Percentiles rank a stretch among this genome's conserved stretches.
Conservation (phyloP, 2,113 vertebrate genomes). For the Chroicocephalus ridibundus region DNA sequence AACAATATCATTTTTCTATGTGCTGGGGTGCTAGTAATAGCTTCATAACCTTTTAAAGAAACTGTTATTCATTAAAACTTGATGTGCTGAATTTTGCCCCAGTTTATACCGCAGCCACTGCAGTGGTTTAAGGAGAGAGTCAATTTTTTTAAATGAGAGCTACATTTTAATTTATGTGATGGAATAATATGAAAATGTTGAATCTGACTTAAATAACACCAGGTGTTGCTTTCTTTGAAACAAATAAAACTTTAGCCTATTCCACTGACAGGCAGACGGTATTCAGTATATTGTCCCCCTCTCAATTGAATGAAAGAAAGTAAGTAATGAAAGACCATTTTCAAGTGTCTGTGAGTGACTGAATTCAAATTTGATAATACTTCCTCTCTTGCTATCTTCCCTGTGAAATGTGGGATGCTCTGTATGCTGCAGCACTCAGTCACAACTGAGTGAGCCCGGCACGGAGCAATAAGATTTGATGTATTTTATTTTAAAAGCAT, state of each 20-base stretch:
- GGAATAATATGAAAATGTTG: not conserved
- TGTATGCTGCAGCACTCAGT: not conserved
- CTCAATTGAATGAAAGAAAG: not conserved
- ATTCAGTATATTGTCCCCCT: not conserved
- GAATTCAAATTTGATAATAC: not conserved
- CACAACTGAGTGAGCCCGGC: not conserved
- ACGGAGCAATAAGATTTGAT: not conserved
- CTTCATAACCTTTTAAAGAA: not conserved
- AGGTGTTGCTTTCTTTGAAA: not conserved
- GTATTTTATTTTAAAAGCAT: not conserved
- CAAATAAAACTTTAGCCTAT: not conserved
- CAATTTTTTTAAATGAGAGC: not conserved
- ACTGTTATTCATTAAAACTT: not conserved
- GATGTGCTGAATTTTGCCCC: not conserved
- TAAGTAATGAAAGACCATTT: not conserved
- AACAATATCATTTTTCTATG: not conserved
- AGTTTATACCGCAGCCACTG: not conserved
- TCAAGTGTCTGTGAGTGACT: not conserved
- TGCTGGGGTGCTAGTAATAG: not conserved
- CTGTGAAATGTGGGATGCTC: not conserved
- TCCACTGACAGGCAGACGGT: not conserved
- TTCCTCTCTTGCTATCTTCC: not conserved
- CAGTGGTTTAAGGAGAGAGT: not conserved
- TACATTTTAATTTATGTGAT: not conserved
- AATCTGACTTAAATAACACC: not conserved